Evolutionary conservation across 1,140 invertebrate genomes (phyloP), one percentile per base, ranked within the genome.

Genomic region (Drosophila erecta): DNA sequence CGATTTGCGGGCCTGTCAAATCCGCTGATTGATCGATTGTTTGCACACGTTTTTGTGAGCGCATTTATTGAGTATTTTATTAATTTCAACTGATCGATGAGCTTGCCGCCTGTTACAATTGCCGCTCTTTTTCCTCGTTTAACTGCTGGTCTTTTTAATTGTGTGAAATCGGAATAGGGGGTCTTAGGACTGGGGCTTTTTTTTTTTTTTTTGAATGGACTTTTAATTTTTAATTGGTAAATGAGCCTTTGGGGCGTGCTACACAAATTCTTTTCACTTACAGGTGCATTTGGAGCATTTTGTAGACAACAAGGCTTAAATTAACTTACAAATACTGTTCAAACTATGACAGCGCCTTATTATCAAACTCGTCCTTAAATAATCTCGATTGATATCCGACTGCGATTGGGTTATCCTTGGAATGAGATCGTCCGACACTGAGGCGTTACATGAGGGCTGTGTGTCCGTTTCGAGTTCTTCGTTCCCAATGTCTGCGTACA

Each of bases 61-160:
- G 80, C 67, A 89, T 89, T 89, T 90, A 89, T 89, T 89, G 84
- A 89, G 84, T 83, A 90, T 84, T 84, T 90, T 84, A 90, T 90
- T 90, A 90, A 90, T 90, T 89, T 90, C 59, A 76, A 84, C 83
- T 87, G 87, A 90, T 90, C 87, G 87, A 90, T 90, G 84, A 57
- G 79, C 24, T 53, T 43, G 35, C 44, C 44, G 40, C 61, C 53
- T 49, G 55, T 65, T 55, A 38, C 75, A 37, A 40, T 58, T 51
- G 46, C 49, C 30, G 60, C 37, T 70, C 35, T 44, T 37, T 20
- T 56, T 50, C 33, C 43, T 10, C 17, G 30, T 15, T 54, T 15
- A 66, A 47, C 33, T 60, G 59, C 59, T 62, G 59, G 59, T 62
- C 59, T 62, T 62, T 41, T 62, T 59, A 59, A 62, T 59, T 62